Base-by-base conservation (phyloP, 2,113 vertebrate genomes). In the Dromas ardeola region DNA sequence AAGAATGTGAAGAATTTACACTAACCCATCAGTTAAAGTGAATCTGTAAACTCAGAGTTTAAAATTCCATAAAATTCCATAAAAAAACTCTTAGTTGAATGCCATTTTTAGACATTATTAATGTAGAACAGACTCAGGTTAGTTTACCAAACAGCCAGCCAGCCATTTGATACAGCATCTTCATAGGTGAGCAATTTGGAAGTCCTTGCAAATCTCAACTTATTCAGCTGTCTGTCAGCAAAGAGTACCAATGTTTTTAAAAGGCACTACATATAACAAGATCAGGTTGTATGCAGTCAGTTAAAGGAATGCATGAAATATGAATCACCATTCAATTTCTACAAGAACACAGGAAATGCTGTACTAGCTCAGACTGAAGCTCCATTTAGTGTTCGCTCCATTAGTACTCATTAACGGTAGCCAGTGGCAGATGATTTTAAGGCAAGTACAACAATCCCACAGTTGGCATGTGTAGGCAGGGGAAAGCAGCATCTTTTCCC, bases 1-100 rank as follows among this genome's bases (percentile, higher is more conserved):
- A 93, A 91, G 66, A 90, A 95, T 50, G 34, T 47, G 38, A 91
- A 87, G 93, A 95, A 97, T 95, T 95, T 94, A 76, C 71, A 79
- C 26, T 30, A 90, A 96, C 29, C 17, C 53, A 93, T 87, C 78
- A 58, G 53, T 82, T 79, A 50, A 14, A 87, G 53, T 26, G 61
- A 85, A 76, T 91, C 45, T 50, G 32, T 81, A 87, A 89, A 27
- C 70, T 96, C 40, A 42, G 61, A 79, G 49, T 69, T 89, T 89
- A 73, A 77, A 94, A 87, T 53, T 61, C 70, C 73, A 55, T 77
- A 49, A 95, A 80, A 89, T 9, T n/a, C n/a, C n/a, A n/a, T n/a
- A n/a, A n/a, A n/a, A n/a, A n/a, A 67, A n/a, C 58, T 56, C 73
- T 76, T 27, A 69, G 43, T 29, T 79, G 63, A 95, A 77, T 81